Evolutionary conservation across 2,888 invertebrate genomes (phyloP).

Genomic region (Spisula subtruncata): DNA sequence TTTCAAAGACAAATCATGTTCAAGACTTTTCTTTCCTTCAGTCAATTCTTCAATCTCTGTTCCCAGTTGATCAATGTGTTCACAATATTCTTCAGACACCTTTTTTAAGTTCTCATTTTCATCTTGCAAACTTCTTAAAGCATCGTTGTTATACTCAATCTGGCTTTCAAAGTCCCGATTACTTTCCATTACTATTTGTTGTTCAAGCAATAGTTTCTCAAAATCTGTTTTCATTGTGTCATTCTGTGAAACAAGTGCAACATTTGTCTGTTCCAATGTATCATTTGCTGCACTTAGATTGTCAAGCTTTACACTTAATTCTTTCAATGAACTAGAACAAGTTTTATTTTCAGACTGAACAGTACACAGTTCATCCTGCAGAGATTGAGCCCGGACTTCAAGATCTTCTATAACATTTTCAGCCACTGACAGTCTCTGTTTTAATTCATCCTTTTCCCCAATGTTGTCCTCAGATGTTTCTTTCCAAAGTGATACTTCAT

Average conservation of each 20-base stretch:
- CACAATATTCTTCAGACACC: constrained; percentile 32
- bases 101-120: constrained; percentile 1
- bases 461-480: constrained; percentile 54
- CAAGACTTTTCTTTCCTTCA: constrained; percentile 44
- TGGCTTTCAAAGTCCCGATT: constrained; percentile 39
- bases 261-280: constrained; percentile 19
- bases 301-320: background rate
- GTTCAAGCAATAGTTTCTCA: background rate
- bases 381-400: constrained; percentile 44
- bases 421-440: constrained; percentile 55
- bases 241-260: constrained; percentile 7
- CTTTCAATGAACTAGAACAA: background rate
- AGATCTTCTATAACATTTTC: constrained; percentile 60
- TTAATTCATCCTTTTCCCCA: constrained; percentile 63
- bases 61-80: constrained; percentile 37
- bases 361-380: background rate
- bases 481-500: constrained; percentile 17
- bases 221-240: background rate
- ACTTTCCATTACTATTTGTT: background rate
- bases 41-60: constrained; percentile 34
- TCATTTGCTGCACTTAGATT: constrained; percentile 4
- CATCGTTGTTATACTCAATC: background rate
- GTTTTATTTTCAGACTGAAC: background rate
- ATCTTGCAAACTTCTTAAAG: background rate
- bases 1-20: constrained; percentile 45